Evolutionary conservation across 2,888 invertebrate genomes (phyloP), one percentile per base, ranked within the genome.

Genomic region (Platerodrilus igneus): DNA sequence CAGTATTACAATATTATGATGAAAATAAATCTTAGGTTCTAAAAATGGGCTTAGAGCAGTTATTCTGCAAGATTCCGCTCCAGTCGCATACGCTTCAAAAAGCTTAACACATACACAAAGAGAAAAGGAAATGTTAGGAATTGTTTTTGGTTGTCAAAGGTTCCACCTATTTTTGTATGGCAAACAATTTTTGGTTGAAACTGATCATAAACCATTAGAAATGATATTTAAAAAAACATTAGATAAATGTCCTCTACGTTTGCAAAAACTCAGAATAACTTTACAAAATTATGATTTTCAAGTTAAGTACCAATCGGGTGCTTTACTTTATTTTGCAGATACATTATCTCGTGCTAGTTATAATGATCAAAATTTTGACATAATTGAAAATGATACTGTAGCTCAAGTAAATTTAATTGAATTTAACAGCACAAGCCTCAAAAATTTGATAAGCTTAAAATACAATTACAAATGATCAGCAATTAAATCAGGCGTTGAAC

Each of bases 151-250:
- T 9, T 31, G 31, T 14, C 19, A 19, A 11, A n/a, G 13, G 2
- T 31, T 31, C 14, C 20, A 31, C 14, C 31, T 21, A 11, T 31
- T 21, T 17, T 29, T 58, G 3, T 56, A 52, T 51, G 57, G 58
- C 3, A 28, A 48, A 9, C 34, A 55, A 40, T 41, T 56, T 22
- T 47, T 31, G 10, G 45, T 55, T 7, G 25, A 56, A 31, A 60
- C 55, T 32, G 57, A 64, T 45, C 60, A 63, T 35, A 63, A 62
- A 30, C n/a, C n/a, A n/a, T 60, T 63, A n/a, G 57, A 61, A 23
- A 39, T 46, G 4, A 43, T 60, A 20, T 39, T 58, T 16, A 57
- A 57, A 36, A 53, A 53, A 19, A 35, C 45, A 18, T 43, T n/a
- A n/a, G n/a, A n/a, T n/a, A n/a, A n/a, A n/a, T n/a, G n/a, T n/a